A percentile compares a stretch with the other conserved stretches of the same genome.
Conservation (phyloP, 2,797 vertebrate species). For the Brachyrhaphis roseni region DNA sequence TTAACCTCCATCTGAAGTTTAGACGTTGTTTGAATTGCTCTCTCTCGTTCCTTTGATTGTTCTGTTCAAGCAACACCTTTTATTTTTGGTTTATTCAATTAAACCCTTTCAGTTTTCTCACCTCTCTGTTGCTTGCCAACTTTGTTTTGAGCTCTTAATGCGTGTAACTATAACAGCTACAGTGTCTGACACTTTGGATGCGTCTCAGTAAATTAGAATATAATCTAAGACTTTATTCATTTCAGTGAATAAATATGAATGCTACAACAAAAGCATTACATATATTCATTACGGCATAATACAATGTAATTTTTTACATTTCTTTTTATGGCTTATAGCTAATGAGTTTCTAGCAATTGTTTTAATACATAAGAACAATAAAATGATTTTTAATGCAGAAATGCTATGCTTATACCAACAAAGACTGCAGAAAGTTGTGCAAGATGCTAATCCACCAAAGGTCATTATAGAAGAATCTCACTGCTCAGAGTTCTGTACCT, state of each 20-base stretch:
- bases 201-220: neutral
- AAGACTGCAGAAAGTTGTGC: neutral
- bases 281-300: neutral
- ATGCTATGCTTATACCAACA: neutral
- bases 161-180: neutral
- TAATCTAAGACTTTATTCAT: neutral
- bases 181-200: neutral
- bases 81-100: conserved; percentile 2
- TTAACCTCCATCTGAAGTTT: neutral
- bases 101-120: neutral
- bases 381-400: neutral
- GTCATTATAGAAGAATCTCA: neutral
- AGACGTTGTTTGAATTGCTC: neutral
- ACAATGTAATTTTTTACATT: neutral
- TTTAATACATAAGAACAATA: neutral
- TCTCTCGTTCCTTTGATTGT: neutral
- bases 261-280: neutral
- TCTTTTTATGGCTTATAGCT: neutral
- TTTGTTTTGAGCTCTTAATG: neutral
- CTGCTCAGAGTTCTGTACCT: neutral
- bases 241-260: neutral
- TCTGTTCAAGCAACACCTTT: neutral
- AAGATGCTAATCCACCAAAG: neutral
- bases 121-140: neutral
- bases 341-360: neutral